Evolutionary conservation across 2,797 vertebrate species (phyloP), one percentile per base, ranked within the genome.

Genomic region (Pogoniulus pusillus): DNA sequence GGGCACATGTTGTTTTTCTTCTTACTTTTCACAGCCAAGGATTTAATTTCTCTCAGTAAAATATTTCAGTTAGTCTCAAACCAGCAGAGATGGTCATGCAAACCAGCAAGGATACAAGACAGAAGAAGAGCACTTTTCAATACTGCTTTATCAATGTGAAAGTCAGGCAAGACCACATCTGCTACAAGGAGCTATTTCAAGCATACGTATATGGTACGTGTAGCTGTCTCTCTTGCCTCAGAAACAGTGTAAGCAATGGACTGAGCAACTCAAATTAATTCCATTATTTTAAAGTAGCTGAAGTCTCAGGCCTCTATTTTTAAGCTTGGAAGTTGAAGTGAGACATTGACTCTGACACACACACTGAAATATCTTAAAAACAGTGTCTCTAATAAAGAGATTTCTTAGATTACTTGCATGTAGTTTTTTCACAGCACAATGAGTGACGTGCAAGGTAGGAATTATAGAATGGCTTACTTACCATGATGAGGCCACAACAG

Each of bases 131-230:
- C 4, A 54, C 7, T 26, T 58, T 65, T 65, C 55, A 54, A 1
- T 35, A 35, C 4, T 70, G 22, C 15, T 82, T 79, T n/a, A 26
- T 45, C n/a, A 5, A 19, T 58, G 15, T 8, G 14, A n/a, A 63
- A 59, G 14, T 63, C 54, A 60, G 32, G 60, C 39, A 75, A 82
- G 32, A 7, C 75, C 34, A 16, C 30, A 30, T 12, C 26, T 72
- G 23, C 24, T 72, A 62, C 7, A 84, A 37, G 9, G 12, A 49
- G 7, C 3, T 45, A 77, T 66, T 70, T 62, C 19, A 74, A 59
- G 10, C 53, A 43, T 1, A 0, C 60, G 10, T 1, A 2, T 55
- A 34, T 43, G 35, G 30, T 30, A 54, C 10, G 49, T 30, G 17
- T 17, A 62, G 22, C 22, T 58, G 29, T 6, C 9, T 8, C 15